Evolutionary conservation across 2,888 invertebrate genomes (phyloP), one percentile per base, ranked within the genome.

Genomic region (Leptinotarsa rubiginosa): DNA sequence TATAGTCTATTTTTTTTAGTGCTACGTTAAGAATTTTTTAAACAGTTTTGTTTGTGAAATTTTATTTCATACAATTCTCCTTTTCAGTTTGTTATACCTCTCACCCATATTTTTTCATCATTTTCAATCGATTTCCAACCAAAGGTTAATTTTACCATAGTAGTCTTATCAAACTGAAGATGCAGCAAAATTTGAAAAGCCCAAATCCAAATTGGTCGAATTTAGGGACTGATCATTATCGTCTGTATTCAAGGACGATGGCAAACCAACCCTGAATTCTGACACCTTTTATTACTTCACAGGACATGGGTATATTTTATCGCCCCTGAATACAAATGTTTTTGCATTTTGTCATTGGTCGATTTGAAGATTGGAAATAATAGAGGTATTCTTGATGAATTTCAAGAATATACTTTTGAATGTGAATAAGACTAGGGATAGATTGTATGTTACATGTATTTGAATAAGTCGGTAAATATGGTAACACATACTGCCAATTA

Each of bases 401-500:
- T 77, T 83, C 83, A 82, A 80, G 81, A 81, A 81, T 81, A 83
- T 81, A 73, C 71, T 77, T 74, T 82, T 84, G 83, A 83, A 82
- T 84, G 84, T 86, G 84, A 84, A 84, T 84, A 85, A 83, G 83
- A 83, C 78, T 84, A 84, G 84, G 81, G 75, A 81, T 85, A 84
- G 82, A 82, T 80, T 85, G 81, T 85, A 84, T 85, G 84, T 86
- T 85, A 81, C 78, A 81, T 83, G 81, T 84, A 84, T 80, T 81
- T 76, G 75, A 75, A 72, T 83, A 82, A 80, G 79, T 81, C 75
- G 81, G 81, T 83, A 81, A 82, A 83, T 81, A 83, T 84, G 84
- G 84, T 86, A 84, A 84, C 84, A 83, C 83, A 82, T 85, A 87
- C 87, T 87, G 87, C 87, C 87, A 86, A 85, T 86, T 85, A 85